Evolutionary conservation across 2,113 vertebrate species (phyloP).

Genomic region (Anguilla japonica): DNA sequence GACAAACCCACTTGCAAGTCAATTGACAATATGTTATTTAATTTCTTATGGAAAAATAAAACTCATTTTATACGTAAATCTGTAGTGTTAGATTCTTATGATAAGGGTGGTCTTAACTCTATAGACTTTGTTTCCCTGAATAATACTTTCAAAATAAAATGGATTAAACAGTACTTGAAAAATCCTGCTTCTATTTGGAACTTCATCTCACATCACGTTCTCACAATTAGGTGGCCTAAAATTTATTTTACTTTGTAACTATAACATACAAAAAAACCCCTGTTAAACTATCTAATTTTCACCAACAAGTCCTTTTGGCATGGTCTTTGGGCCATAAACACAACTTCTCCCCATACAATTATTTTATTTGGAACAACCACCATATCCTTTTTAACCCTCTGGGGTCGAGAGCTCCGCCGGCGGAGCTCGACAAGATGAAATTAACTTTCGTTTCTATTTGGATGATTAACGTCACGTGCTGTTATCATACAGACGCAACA

Average conservation of each 20-base stretch:
- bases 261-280: neutral
- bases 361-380: neutral
- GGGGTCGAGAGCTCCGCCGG: too few species aligned
- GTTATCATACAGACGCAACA: too few species aligned
- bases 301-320: neutral
- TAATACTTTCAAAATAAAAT: slow-evolving; percentile 16
- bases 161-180: neutral
- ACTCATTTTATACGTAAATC: neutral
- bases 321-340: neutral
- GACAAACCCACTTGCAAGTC: neutral
- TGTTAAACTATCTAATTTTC: neutral
- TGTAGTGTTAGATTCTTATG: neutral
- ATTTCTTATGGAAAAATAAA: neutral
- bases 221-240: neutral
- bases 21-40: neutral
- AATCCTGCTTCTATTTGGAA: slow-evolving; percentile 5
- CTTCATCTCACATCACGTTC: neutral
- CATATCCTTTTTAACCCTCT: neutral
- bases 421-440: too few species aligned
- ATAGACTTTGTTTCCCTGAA: neutral
- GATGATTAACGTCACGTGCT: too few species aligned
- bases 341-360: neutral
- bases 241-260: neutral
- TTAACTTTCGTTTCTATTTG: too few species aligned
- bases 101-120: neutral